phyloP scores from a whole-genome alignment of 2,888 invertebrate genomes.

The Neria commutata region DNA sequence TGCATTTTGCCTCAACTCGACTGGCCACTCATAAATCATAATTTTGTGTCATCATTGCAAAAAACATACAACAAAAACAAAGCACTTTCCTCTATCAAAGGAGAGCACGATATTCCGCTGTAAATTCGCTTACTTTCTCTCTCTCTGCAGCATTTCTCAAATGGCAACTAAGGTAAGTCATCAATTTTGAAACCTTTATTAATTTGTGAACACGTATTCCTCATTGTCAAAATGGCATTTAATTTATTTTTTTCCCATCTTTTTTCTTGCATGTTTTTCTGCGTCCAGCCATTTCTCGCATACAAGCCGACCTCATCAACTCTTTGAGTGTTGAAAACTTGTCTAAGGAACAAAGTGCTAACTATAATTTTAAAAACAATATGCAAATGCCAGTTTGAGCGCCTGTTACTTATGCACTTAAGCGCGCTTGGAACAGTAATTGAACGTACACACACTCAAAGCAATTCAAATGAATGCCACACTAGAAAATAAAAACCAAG shows the following conservation, averaged over 20 bases:
- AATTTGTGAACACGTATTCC: too few relatives aligned
- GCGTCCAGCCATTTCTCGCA: conserved; percentile 55
- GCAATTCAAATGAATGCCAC: background rate
- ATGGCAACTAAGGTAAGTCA: too few relatives aligned
- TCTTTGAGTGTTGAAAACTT: conserved; percentile 51
- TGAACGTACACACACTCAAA: background rate
- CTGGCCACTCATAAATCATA: too few relatives aligned
- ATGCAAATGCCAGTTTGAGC: conserved; percentile 35
- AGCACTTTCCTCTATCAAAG: too few relatives aligned
- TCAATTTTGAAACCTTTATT: too few relatives aligned
- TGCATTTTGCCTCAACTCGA: too few relatives aligned
- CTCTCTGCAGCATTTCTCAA: too few relatives aligned
- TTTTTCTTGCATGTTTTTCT: background rate
- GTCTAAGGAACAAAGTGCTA: conserved; percentile 45
- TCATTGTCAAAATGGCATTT: too few relatives aligned
- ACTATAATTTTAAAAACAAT: conserved; percentile 45
- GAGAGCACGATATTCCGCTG: too few relatives aligned
- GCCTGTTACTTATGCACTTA: background rate
- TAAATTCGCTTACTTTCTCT: too few relatives aligned
- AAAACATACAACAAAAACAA: too few relatives aligned
- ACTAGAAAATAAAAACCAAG: background rate
- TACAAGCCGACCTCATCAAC: conserved; percentile 53
- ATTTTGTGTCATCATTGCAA: too few relatives aligned
- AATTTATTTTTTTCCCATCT: background rate
- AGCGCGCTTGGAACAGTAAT: background rate